phyloP scores from a whole-genome alignment of 2,113 vertebrate species.

The Prochilodus magdalenae region DNA sequence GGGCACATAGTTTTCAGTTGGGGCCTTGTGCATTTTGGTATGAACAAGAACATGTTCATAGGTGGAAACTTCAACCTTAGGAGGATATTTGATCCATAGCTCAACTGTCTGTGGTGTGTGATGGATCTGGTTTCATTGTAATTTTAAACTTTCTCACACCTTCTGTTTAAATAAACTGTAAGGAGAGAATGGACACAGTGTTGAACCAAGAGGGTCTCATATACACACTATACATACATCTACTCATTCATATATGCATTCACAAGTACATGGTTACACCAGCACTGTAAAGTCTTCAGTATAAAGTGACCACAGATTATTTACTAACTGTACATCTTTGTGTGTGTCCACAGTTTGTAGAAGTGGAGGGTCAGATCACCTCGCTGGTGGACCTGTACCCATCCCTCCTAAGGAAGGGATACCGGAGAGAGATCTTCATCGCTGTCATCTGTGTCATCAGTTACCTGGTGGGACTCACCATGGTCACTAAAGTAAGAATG shows the following conservation, averaged over 20 bases:
- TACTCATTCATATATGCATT: neutral
- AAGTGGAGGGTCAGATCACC: constrained; percentile 99
- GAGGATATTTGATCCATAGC: neutral
- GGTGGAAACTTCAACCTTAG: neutral
- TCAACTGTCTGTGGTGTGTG: neutral
- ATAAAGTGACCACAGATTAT: neutral
- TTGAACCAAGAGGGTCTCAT: neutral
- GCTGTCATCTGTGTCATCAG: constrained; percentile 92
- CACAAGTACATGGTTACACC: neutral
- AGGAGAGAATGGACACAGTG: neutral
- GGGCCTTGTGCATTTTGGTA: too few relatives aligned
- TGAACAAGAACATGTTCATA: neutral
- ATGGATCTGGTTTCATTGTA: neutral
- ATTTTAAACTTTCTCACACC: constrained; percentile 20
- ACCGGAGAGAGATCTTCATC: constrained; percentile 98
- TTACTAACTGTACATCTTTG: constrained; percentile 4
- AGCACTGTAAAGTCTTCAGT: neutral
- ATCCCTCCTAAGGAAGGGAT: constrained; percentile 97
- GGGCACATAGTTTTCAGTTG: too few relatives aligned
- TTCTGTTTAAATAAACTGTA: neutral
- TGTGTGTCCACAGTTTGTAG: constrained; percentile 90
- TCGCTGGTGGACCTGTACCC: constrained; percentile 99
- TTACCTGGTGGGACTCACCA: constrained; percentile 97
- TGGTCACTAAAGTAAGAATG: constrained; percentile 94
- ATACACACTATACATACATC: neutral